These are phyloP conservation scores for Oligia latruncula DNA, from an alignment of 2,888 invertebrate genomes.

Conservation along the genomic window DNA sequence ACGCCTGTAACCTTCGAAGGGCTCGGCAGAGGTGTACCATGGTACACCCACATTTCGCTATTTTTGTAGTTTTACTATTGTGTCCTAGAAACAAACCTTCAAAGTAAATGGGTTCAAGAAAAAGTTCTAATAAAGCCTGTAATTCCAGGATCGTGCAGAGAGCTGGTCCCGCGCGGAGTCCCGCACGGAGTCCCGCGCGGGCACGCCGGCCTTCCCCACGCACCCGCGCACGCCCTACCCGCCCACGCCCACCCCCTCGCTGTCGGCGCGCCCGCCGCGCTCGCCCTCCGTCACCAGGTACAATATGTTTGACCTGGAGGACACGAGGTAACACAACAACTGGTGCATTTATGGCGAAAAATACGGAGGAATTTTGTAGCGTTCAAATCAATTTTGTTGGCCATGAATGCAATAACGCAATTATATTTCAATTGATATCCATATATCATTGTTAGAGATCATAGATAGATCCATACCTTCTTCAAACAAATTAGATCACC, in stretches of 20 bases:
- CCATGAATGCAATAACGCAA: neutral
- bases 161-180: constrained; percentile 87
- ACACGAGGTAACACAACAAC: constrained; percentile 44
- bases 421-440: no score
- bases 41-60: neutral
- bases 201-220: constrained; percentile 98
- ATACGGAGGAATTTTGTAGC: no score
- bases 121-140: neutral
- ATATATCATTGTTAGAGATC: neutral
- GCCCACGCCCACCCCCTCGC: constrained; percentile 93
- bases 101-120: neutral
- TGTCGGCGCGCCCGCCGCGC: constrained; percentile 94
- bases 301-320: constrained; percentile 62
- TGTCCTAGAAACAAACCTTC: neutral
- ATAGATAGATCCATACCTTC: neutral
- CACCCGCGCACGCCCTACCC: constrained; percentile 96
- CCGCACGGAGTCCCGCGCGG: constrained; percentile 92
- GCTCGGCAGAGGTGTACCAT: neutral
- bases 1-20: neutral
- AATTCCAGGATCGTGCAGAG: constrained; percentile 91
- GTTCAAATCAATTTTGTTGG: neutral
- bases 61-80: neutral
- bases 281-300: constrained; percentile 92
- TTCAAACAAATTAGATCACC: neutral
- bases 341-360: neutral